Conservation (phyloP, 2,113 vertebrate species). For the Xiphophorus maculatus region DNA sequence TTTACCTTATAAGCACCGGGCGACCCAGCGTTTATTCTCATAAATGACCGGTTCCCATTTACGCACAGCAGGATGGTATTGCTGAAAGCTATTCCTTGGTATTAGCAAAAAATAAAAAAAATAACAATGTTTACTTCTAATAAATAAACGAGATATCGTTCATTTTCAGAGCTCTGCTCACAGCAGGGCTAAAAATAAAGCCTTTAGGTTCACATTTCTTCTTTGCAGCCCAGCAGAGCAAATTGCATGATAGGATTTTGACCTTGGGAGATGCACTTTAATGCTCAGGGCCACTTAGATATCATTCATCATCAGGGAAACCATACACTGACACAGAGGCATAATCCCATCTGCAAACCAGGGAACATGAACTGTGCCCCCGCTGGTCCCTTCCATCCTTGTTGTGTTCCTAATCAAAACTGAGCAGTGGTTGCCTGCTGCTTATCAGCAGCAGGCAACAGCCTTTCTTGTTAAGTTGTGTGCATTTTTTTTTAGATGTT, state of each 20-base stretch:
- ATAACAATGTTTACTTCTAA: background rate
- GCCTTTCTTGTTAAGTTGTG: conserved; percentile 13
- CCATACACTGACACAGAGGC: conserved; percentile 15
- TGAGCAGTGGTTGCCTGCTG: background rate
- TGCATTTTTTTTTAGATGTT: background rate
- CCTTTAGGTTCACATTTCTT: conserved; percentile 7
- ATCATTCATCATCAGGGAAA: conserved; percentile 44
- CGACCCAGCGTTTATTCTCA: conserved; percentile 9
- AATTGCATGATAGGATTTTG: conserved; percentile 42
- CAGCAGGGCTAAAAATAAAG: background rate
- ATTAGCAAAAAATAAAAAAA: background rate
- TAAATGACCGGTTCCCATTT: conserved; percentile 35
- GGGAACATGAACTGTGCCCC: conserved; percentile 23
- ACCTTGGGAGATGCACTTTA: conserved; percentile 70
- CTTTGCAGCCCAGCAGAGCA: conserved; percentile 33
- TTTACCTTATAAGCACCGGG: background rate
- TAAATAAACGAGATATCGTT: conserved; percentile 2
- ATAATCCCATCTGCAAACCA: conserved; percentile 27
- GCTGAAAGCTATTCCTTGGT: background rate
- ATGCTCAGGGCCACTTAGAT: conserved; percentile 53
- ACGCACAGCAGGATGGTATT: conserved; percentile 25
- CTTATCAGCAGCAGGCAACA: conserved; percentile 34
- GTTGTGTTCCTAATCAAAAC: conserved; percentile 21
- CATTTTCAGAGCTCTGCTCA: conserved; percentile 4
- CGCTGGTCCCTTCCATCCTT: background rate